phyloP scores from a whole-genome alignment of 2,888 invertebrate genomes.

The Girardia tigrina region DNA sequence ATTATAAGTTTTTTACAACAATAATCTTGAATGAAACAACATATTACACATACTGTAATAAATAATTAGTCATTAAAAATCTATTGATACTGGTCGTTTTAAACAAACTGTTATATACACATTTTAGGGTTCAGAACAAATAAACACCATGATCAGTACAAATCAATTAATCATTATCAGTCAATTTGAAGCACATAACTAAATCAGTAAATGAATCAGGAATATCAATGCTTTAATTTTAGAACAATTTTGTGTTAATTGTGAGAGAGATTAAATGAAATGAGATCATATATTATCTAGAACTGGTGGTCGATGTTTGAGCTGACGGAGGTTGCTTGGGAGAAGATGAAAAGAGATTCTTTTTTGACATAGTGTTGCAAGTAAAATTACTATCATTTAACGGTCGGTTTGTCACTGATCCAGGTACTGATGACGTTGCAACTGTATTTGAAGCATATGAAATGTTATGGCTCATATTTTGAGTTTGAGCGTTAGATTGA shows the following conservation, averaged over 20 bases:
- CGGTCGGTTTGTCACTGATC: slow-evolving; percentile 18
- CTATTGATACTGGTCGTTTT: neutral
- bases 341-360: slow-evolving; percentile 20
- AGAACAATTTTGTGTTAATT: neutral
- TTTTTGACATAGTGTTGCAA: slow-evolving; percentile 13
- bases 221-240: neutral
- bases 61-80: neutral
- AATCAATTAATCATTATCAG: neutral
- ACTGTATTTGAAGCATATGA: slow-evolving; percentile 6
- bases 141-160: neutral
- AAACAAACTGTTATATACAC: neutral
- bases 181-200: neutral
- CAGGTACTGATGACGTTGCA: neutral
- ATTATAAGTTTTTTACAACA: slow-evolving; percentile 2
- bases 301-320: neutral
- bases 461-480: slow-evolving; percentile 19
- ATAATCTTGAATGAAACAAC: slow-evolving; percentile 1
- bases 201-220: slow-evolving; percentile 8
- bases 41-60: neutral
- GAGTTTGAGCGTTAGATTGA: slow-evolving; percentile 9
- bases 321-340: slow-evolving; percentile 3
- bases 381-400: slow-evolving; percentile 1
- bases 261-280: neutral
- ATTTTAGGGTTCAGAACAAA: neutral
- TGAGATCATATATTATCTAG: slow-evolving; percentile 2